These are phyloP conservation scores for Gallinago paraguaiae DNA, from an alignment of 2,113 vertebrate species.

Conservation along the genomic window DNA sequence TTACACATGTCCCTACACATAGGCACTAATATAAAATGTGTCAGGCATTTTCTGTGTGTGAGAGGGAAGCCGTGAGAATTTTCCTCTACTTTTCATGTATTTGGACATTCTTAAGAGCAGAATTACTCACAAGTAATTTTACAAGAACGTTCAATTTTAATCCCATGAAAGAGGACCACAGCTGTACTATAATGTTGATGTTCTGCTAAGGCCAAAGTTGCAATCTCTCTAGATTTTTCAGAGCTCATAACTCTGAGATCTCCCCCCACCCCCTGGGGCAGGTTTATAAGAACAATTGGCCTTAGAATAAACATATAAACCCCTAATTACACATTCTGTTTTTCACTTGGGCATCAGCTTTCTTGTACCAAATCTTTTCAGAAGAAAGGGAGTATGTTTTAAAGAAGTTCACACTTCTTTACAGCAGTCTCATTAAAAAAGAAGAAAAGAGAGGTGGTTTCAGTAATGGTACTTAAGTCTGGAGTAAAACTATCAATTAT, in stretches of 20 bases:
- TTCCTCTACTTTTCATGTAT: background rate
- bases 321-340: background rate
- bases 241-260: background rate
- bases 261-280: fast-evolving
- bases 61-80: background rate
- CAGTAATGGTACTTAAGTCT: conserved; percentile 60
- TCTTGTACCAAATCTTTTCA: background rate
- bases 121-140: no score
- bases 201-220: background rate
- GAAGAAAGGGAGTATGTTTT: conserved; percentile 11
- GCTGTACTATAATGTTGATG: background rate
- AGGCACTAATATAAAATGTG: background rate
- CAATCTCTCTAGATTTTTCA: background rate
- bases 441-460: conserved; percentile 41
- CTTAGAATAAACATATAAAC: background rate
- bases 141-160: background rate
- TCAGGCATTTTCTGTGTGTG: background rate
- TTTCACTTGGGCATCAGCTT: background rate
- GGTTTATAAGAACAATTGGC: background rate
- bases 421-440: conserved; percentile 51
- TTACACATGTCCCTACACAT: background rate
- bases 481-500: conserved; percentile 64
- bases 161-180: background rate
- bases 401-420: conserved; percentile 17
- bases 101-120: background rate